Base-by-base conservation (phyloP, 2,888 invertebrate species). In the Drosophila ochracea region DNA sequence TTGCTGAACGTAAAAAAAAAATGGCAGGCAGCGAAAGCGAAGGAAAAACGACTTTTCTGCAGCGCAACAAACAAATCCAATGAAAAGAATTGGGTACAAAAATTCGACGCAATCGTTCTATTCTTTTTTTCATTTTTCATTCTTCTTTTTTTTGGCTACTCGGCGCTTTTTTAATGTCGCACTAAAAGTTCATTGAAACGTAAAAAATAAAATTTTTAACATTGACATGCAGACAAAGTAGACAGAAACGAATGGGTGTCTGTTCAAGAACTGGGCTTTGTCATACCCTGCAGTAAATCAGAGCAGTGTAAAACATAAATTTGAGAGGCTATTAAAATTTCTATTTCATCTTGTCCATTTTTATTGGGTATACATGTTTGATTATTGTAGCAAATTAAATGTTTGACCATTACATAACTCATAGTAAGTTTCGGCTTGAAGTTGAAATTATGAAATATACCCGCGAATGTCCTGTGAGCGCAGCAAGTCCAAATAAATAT, bases 171-270 rank as follows among this genome's bases (percentile, higher is more conserved):
- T 84, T 80, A 84, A 84, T 83, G 83, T 81, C 75, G 73, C 84
- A 83, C 81, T 83, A 84, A 84, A 84, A 84, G 82, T 73, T 81
- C 83, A 84, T 78, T 83, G 73, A 84, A 81, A 81, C 70, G 84
- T 76, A 79, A 73, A 78, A 83, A 84, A 84, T 78, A 78, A 73
- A 82, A 78, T 69, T 73, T 76, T 78, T 60, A 78, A 68, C 76
- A 76, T 76, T 75, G 80, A 60, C 74, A 75, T 53, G 80, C 66
- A 61, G 53, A 61, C 64, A 71, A 68, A 76, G 60, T 57, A 50
- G 60, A 63, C 49, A 61, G 62, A 60, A 68, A 28, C 16, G 9
- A 59, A 13, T 16, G 13, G 2, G 3, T 11, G 16, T 3, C 3
- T 9, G 11, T 9, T 19, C 3, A 39, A 50, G 11, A 28, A 19